Evolutionary conservation across 2,113 vertebrate species (phyloP).

Genomic region (Ifrita kowaldi): DNA sequence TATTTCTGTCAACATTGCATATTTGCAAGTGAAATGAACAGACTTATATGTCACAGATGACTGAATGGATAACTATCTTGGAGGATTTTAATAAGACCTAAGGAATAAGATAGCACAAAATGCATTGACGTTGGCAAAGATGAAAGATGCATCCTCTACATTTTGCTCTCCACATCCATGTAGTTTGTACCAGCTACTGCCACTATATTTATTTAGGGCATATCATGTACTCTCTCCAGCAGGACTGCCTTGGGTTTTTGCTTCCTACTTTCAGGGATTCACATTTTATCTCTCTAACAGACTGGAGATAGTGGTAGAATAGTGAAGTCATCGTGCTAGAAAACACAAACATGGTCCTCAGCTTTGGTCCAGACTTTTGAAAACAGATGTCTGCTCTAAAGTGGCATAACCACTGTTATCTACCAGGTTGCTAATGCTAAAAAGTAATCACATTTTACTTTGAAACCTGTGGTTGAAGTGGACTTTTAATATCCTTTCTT

Average conservation of each 20-base stretch:
- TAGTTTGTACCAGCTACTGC: background rate
- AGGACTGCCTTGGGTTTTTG: background rate
- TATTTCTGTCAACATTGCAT: background rate
- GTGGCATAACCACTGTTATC: background rate
- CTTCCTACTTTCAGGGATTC: background rate
- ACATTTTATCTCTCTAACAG: background rate
- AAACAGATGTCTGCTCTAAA: background rate
- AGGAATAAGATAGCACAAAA: background rate
- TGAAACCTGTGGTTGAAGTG: background rate
- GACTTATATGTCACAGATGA: background rate
- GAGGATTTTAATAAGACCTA: background rate
- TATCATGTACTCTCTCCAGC: background rate
- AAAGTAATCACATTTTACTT: background rate
- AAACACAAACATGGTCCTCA: background rate
- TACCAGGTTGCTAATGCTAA: background rate
- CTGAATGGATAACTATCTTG: background rate
- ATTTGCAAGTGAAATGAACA: conserved; percentile 6
- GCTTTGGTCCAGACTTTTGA: background rate
- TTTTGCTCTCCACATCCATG: background rate
- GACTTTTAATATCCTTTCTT: background rate
- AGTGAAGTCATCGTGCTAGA: background rate
- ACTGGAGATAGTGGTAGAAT: background rate
- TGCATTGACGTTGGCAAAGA: background rate
- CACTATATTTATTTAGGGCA: background rate
- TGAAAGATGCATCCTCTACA: background rate